A percentile compares a stretch with the other conserved stretches of the same genome.
Evolutionary conservation across 1,140 invertebrate species (phyloP).

Genomic region (Drosophila prosaltans): DNA sequence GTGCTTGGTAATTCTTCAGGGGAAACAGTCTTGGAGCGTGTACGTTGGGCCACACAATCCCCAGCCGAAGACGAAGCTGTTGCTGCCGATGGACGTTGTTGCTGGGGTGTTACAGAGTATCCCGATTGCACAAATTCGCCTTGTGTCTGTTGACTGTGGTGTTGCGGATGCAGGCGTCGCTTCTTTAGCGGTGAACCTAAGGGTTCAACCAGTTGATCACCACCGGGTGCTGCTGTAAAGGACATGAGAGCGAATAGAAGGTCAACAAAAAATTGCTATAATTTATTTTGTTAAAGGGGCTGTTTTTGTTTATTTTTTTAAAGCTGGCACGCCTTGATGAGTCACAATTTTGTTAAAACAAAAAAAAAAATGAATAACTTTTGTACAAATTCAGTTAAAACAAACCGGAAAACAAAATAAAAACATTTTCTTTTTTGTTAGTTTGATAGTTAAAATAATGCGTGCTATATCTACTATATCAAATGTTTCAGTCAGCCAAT

Average conservation of each 20-base stretch:
- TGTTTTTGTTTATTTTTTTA: conserved; percentile 8
- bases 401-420: neutral
- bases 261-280: conserved; percentile 1
- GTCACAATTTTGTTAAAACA: conserved; percentile 6
- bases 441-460: conserved; percentile 8
- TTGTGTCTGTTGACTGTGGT: conserved; percentile 15
- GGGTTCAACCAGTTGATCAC: conserved; percentile 62
- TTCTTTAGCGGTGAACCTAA: conserved; percentile 67
- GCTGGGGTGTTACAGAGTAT: neutral
- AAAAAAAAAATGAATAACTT: neutral
- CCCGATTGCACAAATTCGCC: neutral
- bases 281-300: conserved; percentile 15
- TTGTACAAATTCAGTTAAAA: conserved; percentile 1
- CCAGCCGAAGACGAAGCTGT: conserved; percentile 44
- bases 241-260: conserved; percentile 48
- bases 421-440: neutral
- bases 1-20: conserved; percentile 70
- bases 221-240: conserved; percentile 64
- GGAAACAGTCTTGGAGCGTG: conserved; percentile 77
- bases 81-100: conserved; percentile 21
- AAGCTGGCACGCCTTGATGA: conserved; percentile 1
- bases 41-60: conserved; percentile 80
- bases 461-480: neutral
- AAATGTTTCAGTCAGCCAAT: too few relatives aligned
- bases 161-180: conserved; percentile 59